Evolutionary conservation across 2,113 vertebrate species (phyloP).

Genomic region (Oryzias curvinotus): DNA sequence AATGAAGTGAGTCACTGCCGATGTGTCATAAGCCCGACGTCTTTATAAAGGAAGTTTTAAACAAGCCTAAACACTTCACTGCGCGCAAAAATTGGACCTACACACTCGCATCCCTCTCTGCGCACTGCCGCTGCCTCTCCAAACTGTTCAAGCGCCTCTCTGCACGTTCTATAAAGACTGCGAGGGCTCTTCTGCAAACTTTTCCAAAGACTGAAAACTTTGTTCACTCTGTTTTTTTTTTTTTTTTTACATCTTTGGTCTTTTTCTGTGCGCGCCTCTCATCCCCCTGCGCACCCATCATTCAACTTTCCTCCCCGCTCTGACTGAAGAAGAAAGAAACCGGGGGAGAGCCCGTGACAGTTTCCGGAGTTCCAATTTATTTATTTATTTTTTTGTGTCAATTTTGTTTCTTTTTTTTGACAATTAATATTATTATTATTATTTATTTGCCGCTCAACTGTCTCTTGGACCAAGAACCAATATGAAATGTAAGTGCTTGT

Average conservation of each 20-base stretch:
- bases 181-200: slow-evolving; percentile 60
- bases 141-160: slow-evolving; percentile 50
- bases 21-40: slow-evolving; percentile 84
- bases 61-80: slow-evolving; percentile 87
- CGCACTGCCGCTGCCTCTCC: slow-evolving; percentile 58
- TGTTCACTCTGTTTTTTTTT: slow-evolving; percentile 32
- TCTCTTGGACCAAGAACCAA: slow-evolving; percentile 68
- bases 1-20: slow-evolving; percentile 84
- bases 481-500: slow-evolving; percentile 81
- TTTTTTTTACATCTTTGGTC: neutral
- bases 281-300: slow-evolving; percentile 60
- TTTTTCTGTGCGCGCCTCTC: slow-evolving; percentile 31
- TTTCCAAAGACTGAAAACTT: slow-evolving; percentile 52
- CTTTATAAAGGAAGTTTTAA: slow-evolving; percentile 88
- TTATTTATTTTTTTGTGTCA: slow-evolving; percentile 24
- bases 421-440: slow-evolving; percentile 58
- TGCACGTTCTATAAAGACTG: slow-evolving; percentile 52
- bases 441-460: slow-evolving; percentile 48
- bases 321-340: slow-evolving; percentile 64
- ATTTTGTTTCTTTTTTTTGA: slow-evolving; percentile 2
- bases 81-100: slow-evolving; percentile 83
- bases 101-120: slow-evolving; percentile 79
- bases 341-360: slow-evolving; percentile 74
- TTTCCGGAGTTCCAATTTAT: slow-evolving; percentile 72
- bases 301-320: slow-evolving; percentile 63